Percentiles rank a stretch among this genome's conserved stretches.
These are phyloP conservation scores for Saccostrea cuccullata DNA, from an alignment of 1,140 invertebrate species.

Conservation along the genomic window DNA sequence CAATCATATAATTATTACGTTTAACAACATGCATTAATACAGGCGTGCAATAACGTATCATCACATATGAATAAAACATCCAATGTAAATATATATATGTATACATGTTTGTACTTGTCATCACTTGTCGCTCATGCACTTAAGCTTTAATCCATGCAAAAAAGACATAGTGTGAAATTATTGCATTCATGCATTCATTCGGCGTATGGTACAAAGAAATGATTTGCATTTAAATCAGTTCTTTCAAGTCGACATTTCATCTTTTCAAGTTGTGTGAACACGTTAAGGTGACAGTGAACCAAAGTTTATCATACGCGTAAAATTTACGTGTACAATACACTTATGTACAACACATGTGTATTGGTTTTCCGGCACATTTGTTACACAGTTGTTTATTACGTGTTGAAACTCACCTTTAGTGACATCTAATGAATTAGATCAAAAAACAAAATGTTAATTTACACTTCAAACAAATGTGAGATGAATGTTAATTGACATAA, in stretches of 20 bases:
- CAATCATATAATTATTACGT: not conserved
- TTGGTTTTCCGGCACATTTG: not conserved
- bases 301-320: not conserved
- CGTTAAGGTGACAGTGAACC: not conserved
- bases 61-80: not conserved
- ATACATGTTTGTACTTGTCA: not conserved
- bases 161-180: not conserved
- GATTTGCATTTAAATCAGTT: not conserved
- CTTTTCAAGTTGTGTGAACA: no score
- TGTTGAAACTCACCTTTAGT: constrained; percentile 16
- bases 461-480: not conserved
- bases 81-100: no score
- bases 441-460: not conserved
- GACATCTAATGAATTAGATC: constrained; percentile 5
- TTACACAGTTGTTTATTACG: not conserved
- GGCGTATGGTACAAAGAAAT: not conserved
- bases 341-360: not conserved
- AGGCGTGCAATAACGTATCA: not conserved
- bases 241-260: not conserved
- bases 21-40: not conserved
- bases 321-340: not conserved
- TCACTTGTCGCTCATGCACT: not conserved
- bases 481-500: not conserved
- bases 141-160: not conserved
- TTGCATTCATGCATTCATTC: not conserved